These are phyloP conservation scores for Brachyalestes nurse DNA, from an alignment of 2,797 vertebrate species.

Conservation along the genomic window DNA sequence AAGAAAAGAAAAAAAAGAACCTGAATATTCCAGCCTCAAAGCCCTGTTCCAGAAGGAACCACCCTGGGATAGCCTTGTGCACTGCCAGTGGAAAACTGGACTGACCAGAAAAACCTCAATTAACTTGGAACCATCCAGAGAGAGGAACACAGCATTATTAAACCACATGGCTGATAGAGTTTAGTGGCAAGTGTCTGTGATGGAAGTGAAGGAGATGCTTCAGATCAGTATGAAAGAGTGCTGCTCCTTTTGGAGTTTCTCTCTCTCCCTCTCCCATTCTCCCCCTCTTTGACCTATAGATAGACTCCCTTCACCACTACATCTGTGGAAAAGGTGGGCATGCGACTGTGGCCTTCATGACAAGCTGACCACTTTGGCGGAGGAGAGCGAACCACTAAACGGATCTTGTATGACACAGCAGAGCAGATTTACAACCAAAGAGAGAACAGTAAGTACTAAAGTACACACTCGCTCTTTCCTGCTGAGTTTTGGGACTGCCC, in stretches of 20 bases:
- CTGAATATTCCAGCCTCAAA: slow-evolving; percentile 69
- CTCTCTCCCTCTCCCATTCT: not conserved
- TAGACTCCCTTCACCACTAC: slow-evolving; percentile 19
- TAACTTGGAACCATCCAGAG: slow-evolving; percentile 81
- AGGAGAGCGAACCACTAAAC: slow-evolving; percentile 62
- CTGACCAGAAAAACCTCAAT: slow-evolving; percentile 86
- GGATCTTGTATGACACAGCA: slow-evolving; percentile 70
- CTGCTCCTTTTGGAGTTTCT: not conserved
- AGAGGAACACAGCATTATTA: slow-evolving; percentile 82
- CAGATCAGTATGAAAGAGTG: slow-evolving; percentile 40
- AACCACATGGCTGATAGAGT: slow-evolving; percentile 86
- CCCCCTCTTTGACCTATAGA: not conserved
- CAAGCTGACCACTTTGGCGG: slow-evolving; percentile 38
- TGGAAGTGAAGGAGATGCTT: slow-evolving; percentile 51
- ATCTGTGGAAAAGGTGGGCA: slow-evolving; percentile 14
- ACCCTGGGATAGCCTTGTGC: slow-evolving; percentile 83
- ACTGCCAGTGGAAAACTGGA: slow-evolving; percentile 88
- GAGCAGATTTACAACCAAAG: slow-evolving; percentile 73
- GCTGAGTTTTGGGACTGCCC: slow-evolving; percentile 32
- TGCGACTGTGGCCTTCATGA: slow-evolving; percentile 14
- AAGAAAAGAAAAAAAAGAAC: slow-evolving; percentile 38
- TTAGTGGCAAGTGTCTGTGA: slow-evolving; percentile 84
- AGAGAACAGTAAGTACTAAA: slow-evolving; percentile 60
- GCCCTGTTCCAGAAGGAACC: slow-evolving; percentile 80
- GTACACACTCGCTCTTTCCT: slow-evolving; percentile 11